Evolutionary conservation across 2,888 invertebrate genomes (phyloP).

Genomic region (Trichopoda pennipes): DNA sequence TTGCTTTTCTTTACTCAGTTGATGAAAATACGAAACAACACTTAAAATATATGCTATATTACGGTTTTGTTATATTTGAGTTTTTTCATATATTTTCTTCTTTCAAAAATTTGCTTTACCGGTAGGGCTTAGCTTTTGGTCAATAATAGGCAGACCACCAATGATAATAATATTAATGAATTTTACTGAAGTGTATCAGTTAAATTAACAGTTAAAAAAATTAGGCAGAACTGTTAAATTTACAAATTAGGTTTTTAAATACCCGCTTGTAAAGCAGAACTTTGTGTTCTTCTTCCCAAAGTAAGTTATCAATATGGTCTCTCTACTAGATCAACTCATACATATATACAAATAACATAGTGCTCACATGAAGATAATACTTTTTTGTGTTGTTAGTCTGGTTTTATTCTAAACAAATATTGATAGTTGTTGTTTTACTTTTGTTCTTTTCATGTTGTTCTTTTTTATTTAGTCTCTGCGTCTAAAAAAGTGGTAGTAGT

Average conservation of each 20-base stretch:
- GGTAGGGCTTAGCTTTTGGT: conserved; percentile 12
- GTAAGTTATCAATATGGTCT: neutral
- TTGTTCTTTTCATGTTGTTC: conserved; percentile 1
- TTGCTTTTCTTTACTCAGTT: conserved; percentile 3
- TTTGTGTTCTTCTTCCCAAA: neutral
- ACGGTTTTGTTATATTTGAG: conserved; percentile 47
- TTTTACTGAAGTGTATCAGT: too few species aligned
- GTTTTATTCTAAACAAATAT: conserved; percentile 16
- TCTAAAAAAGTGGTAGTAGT: conserved; percentile 45
- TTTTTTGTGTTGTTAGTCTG: neutral
- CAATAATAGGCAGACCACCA: conserved; percentile 31
- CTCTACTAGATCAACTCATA: neutral
- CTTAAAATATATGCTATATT: conserved; percentile 61
- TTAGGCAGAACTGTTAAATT: too few species aligned
- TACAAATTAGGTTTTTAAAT: neutral
- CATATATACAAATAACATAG: conserved; percentile 9
- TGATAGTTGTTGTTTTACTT: conserved; percentile 25
- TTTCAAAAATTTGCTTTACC: conserved; percentile 1
- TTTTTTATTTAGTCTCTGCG: conserved; percentile 21
- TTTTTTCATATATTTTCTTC: conserved; percentile 18
- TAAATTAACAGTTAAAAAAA: too few species aligned
- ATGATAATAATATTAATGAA: neutral
- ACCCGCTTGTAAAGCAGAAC: neutral
- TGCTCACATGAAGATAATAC: conserved; percentile 17
- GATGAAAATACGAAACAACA: conserved; percentile 65